Evolutionary conservation across 2,888 invertebrate species (phyloP), one percentile per base, ranked within the genome.

Genomic region (Lasioglossum lativentre): DNA sequence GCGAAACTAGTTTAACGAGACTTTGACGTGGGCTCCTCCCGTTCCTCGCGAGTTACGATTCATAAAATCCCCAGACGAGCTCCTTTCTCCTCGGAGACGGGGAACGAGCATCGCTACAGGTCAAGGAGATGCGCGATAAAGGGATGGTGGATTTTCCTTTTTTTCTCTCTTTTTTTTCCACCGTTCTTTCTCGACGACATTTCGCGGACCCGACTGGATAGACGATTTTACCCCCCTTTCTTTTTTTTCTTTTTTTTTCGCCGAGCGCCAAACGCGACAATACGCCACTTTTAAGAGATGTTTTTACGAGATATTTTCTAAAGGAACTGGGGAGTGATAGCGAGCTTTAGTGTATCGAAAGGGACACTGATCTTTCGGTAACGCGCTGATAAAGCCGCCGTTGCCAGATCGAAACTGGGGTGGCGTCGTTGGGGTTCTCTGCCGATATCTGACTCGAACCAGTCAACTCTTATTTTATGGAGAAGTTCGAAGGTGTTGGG

Each of bases 1-100:
- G 75, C 45, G 73, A 77, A 81, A 86, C 79, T 85, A 86, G 86
- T 86, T 85, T 85, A 86, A 85, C 85, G 86, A 82, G 85, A 82
- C 75, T 72, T 80, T 80, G 80, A 86, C 80, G 66, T 77, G 70
- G 70, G 34, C 78, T 76, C 66, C 59, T 63, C 27, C 40, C 77
- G 74, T 30, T 40, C 59, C 23, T 12, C 23, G 82, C n/a, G 82
- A 82, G 73, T 86, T 85, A 85, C 78, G 82, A 82, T 82, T 86
- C 86, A 86, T 86, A 86, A 86, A 86, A 86, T 82, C 71, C 76
- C 70, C 23, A 42, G 40, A 70, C 59, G 23, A 75, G 34, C n/a
- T 74, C 42, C 47, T 42, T 76, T 45, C 8, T 14, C 56, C 71
- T 5, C 75, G 75, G 45, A 23, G 52, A 47, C 66, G 47, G 63